Base-by-base conservation (phyloP, 2,113 vertebrate genomes). In the Indicator indicator region DNA sequence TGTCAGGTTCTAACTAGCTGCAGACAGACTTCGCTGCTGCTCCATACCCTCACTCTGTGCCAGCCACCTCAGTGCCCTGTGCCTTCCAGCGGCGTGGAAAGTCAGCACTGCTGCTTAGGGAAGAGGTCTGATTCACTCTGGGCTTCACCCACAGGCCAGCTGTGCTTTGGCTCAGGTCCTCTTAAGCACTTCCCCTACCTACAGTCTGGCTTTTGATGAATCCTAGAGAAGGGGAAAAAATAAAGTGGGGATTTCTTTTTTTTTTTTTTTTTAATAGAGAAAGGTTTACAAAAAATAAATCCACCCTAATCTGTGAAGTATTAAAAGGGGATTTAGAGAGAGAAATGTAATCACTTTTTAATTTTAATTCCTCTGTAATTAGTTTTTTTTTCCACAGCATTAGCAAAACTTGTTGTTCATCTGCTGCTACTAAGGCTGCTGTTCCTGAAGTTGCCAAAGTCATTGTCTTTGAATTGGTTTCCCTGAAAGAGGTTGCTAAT, bases 291-390 rank as follows among this genome's bases (percentile, higher is more conserved):
- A 94, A 93, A 92, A 94, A 93, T 91, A 96, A 95, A 96, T 95
- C 93, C 93, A 94, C 46, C 36, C 90, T 95, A 97, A 97, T 95
- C 95, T 96, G 88, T 67, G 76, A 90, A 91, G 92, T 86, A 88
- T 95, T 97, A 96, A 94, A 93, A 93, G 44, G 83, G 93, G 93
- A 90, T 97, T 97, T 97, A 88, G 83, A 86, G 80, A 70, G 86
- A 81, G 80, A 95, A 94, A 91, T 94, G 80, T 86, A 95, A 96
- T 97, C n/a, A 78, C 93, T 94, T 97, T 86, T 89, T 9, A 0
- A 84, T 86, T 95, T 93, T 95, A 97, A 96, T 97, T 93, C 91
- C 88, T 76, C 80, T 79, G 63, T 96, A 97, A 96, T 97, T 95
- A 96, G 73, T 83, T 93, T 93, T 95, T 80, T 93, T 80, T 90